These are phyloP conservation scores for Mimas tiliae DNA, from an alignment of 2,888 invertebrate species.

Conservation along the genomic window DNA sequence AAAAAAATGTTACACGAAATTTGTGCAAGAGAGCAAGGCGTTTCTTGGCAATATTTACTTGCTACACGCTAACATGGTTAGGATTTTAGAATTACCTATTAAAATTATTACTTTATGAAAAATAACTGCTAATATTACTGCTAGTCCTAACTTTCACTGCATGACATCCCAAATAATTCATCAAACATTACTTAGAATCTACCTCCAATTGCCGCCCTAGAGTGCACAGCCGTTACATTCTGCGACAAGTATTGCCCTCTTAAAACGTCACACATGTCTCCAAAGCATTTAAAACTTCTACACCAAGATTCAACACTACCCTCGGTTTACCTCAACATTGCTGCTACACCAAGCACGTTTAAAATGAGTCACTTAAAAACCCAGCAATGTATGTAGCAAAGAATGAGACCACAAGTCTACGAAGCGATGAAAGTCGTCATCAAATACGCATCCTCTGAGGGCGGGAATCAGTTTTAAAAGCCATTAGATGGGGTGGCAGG, in stretches of 20 bases:
- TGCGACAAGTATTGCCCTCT: slow-evolving; percentile 37
- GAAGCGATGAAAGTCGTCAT: slow-evolving; percentile 78
- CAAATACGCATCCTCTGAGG: slow-evolving; percentile 82
- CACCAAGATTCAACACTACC: background rate
- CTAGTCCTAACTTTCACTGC: background rate
- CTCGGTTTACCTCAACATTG: slow-evolving; percentile 2
- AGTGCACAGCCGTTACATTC: slow-evolving; percentile 30
- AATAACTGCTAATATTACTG: too few relatives aligned
- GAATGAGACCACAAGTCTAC: slow-evolving; percentile 44
- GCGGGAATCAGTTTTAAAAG: slow-evolving; percentile 84
- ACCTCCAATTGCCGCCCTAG: slow-evolving; percentile 23
- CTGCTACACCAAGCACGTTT: background rate
- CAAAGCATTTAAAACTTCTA: slow-evolving; percentile 25
- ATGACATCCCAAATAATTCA: background rate
- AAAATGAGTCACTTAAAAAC: too few relatives aligned
- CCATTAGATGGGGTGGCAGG: slow-evolving; percentile 76
- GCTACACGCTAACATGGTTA: too few relatives aligned
- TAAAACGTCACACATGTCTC: slow-evolving; percentile 38
- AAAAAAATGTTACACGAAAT: too few relatives aligned
- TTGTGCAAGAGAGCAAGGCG: too few relatives aligned
- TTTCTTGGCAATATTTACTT: too few relatives aligned
- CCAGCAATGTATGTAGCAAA: slow-evolving; percentile 9
- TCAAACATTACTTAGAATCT: background rate
- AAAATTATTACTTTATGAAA: too few relatives aligned
- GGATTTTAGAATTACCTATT: too few relatives aligned